Evolutionary conservation across 2,888 invertebrate genomes (phyloP).

Genomic region (Autographa gamma): DNA sequence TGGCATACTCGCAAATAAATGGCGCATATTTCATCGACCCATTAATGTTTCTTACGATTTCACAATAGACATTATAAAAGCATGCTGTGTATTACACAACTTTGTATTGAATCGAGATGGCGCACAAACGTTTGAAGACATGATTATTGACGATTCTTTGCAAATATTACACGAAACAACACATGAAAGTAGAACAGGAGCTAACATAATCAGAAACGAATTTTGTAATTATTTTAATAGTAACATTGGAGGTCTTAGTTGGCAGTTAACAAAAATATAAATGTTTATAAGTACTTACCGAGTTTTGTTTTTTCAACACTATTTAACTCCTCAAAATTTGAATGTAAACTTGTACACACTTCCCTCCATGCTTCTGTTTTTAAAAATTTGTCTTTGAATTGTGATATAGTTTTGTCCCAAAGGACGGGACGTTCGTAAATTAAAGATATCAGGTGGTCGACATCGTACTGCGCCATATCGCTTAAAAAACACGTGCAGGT

Average conservation of each 20-base stretch:
- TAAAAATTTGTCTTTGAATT: slow-evolving; percentile 9
- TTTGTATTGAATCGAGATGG: slow-evolving; percentile 55
- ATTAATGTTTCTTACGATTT: slow-evolving; percentile 22
- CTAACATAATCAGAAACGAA: slow-evolving; percentile 9
- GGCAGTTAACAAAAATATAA: slow-evolving; percentile 6
- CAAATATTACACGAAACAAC: slow-evolving; percentile 6
- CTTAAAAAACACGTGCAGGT: slow-evolving; percentile 7
- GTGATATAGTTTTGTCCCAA: slow-evolving; percentile 16
- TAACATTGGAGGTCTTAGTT: slow-evolving; percentile 13
- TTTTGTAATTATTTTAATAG: slow-evolving; percentile 20
- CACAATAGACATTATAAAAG: slow-evolving; percentile 53
- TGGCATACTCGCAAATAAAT: slow-evolving; percentile 48
- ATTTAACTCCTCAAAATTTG: slow-evolving; percentile 10
- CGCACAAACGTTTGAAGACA: slow-evolving; percentile 5
- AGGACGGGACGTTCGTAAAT: slow-evolving; percentile 15
- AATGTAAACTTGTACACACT: slow-evolving; percentile 7
- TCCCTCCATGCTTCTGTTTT: slow-evolving; percentile 16
- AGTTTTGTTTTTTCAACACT: slow-evolving; percentile 9
- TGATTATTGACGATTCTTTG: slow-evolving; percentile 13
- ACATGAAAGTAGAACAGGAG: slow-evolving; percentile 7
- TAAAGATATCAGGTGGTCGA: slow-evolving; percentile 9
- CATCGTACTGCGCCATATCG: slow-evolving; percentile 11
- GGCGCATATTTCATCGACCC: slow-evolving; percentile 51
- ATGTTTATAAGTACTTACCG: slow-evolving; percentile 11
- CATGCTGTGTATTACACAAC: slow-evolving; percentile 50